Evolutionary conservation across 2,113 vertebrate species (phyloP), one percentile per base, ranked within the genome.

Genomic region (Triplophysa tibetana): DNA sequence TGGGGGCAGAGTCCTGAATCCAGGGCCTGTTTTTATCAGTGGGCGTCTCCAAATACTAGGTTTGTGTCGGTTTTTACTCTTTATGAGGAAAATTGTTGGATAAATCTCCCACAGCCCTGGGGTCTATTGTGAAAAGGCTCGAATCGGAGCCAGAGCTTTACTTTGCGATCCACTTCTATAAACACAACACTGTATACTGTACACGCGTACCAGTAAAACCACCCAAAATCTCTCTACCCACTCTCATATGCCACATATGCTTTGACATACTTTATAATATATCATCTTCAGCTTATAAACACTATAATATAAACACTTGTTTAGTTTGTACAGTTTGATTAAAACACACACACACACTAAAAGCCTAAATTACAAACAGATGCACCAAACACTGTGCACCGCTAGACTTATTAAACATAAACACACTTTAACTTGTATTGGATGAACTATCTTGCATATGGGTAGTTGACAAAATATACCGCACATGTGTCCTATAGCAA

Each of bases 81-180:
- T 88, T 87, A 85, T 85, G 88, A 89, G 85, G 83, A 82, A 88
- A 89, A 90, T 87, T 85, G 88, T 85, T 82, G 79, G 82, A 81
- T 81, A 80, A 81, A 84, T 83, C 82, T 84, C 61, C 65, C 82
- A 64, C 24, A 56, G 82, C 88, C 80, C 76, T 43, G 33, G 85
- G 85, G 77, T 78, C 79, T 88, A 85, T 84, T 81, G 80, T 84
- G 85, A 80, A 84, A 85, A 83, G 85, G 45, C 81, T 87, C 77
- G 24, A 21, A 81, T 77, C 70, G 29, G 70, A 87, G 83, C 82
- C 70, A 64, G 72, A 66, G 79, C 75, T 80, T 88, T 88, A 84
- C 74, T 85, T 79, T 85, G 86, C 83, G 85, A 84, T 88, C 87
- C 84, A 76, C 87, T 85, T 82, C 80, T 86, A 75, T 85, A 87